Percentiles rank a stretch among this genome's conserved stretches.
phyloP scores from a whole-genome alignment of 2,888 invertebrate species.

The Cephalotes varians region DNA sequence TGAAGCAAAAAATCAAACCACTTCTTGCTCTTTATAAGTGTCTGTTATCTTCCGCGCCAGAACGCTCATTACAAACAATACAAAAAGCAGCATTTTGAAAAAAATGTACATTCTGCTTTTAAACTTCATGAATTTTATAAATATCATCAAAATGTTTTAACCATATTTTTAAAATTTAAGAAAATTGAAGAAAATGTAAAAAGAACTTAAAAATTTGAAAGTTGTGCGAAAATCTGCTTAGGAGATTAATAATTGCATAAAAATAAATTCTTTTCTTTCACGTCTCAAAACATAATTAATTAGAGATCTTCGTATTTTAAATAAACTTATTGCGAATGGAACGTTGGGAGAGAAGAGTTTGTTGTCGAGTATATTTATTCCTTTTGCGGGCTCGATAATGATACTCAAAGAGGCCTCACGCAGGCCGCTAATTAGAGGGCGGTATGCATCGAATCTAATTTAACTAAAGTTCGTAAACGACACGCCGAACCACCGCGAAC shows the following conservation, averaged over 20 bases:
- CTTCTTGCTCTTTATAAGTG: neutral
- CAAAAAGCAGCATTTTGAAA: neutral
- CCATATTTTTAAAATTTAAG: neutral
- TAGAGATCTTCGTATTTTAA: neutral
- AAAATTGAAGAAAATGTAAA: neutral
- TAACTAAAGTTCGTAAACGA: constrained; percentile 61
- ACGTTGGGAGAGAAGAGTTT: neutral
- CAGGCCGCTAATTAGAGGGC: constrained; percentile 59
- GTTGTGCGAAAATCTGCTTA: neutral
- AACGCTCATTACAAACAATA: neutral
- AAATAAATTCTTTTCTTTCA: neutral
- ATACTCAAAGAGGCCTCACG: constrained; percentile 38
- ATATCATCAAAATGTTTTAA: neutral
- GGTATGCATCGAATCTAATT: constrained; percentile 61
- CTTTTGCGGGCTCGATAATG: neutral
- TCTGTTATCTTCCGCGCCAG: neutral
- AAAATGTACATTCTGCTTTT: neutral
- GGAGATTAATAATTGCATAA: neutral
- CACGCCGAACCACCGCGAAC: constrained; percentile 12
- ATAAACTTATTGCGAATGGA: neutral
- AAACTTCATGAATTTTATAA: neutral
- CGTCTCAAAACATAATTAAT: neutral
- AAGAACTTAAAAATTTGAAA: neutral
- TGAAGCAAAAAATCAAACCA: neutral
- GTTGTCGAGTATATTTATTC: neutral